phyloP scores from a whole-genome alignment of 2,888 invertebrate species.

The Synergus gifuensis region DNA sequence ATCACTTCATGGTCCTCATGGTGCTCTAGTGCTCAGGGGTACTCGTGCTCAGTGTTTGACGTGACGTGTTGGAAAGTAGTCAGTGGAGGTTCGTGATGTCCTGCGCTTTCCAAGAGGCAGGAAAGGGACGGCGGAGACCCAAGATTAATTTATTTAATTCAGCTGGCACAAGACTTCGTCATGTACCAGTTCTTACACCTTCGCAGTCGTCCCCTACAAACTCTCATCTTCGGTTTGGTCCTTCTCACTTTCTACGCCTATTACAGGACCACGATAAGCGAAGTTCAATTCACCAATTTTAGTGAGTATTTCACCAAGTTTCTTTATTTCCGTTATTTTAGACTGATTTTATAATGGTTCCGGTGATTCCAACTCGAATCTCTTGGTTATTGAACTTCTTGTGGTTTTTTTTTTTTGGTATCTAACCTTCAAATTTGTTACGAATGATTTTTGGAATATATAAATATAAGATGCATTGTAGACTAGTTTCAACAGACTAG shows the following conservation, averaged over 20 bases:
- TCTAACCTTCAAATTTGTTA: not conserved
- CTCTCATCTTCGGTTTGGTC: conserved; percentile 70
- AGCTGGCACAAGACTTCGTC: conserved; percentile 16
- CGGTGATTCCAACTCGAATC: not conserved
- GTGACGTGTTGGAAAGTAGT: conserved; percentile 18
- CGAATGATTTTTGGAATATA: not conserved
- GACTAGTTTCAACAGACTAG: not conserved
- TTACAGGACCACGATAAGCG: conserved; percentile 69
- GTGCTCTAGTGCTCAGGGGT: conserved; percentile 11
- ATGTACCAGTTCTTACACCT: conserved; percentile 64
- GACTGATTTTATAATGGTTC: not conserved
- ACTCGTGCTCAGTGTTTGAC: conserved; percentile 10
- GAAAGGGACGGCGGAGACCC: conserved; percentile 15
- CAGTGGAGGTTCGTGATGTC: not conserved
- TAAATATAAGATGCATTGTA: not conserved
- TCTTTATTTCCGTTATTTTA: not conserved
- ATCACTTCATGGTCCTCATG: not conserved
- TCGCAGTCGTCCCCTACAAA: conserved; percentile 70
- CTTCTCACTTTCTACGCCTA: conserved; percentile 72
- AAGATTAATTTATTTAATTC: conserved; percentile 8
- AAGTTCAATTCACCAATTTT: conserved; percentile 63
- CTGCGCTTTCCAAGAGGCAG: conserved; percentile 25
- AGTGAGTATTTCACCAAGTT: conserved; percentile 61
- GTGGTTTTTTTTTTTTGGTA: not conserved
- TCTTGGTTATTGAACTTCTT: not conserved